Evolutionary conservation across 2,113 vertebrate species (phyloP), one percentile per base, ranked within the genome.

Genomic region (Dasyornis broadbenti): DNA sequence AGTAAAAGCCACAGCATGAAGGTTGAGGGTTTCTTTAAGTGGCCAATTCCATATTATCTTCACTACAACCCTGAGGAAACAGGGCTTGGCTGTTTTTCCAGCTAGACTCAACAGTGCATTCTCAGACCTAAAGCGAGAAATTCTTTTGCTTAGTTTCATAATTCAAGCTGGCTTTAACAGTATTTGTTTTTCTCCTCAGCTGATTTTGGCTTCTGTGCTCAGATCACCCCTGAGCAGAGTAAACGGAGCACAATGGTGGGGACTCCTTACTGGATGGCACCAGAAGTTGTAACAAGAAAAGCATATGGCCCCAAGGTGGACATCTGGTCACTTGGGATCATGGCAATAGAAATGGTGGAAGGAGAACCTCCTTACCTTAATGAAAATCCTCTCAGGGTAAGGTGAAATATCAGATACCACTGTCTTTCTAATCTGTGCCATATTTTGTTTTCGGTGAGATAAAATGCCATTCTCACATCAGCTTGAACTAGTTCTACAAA

Each of bases 321-420:
- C 94, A 99, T 99, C 95, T 99, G 99, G 99, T 99, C 99, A 50
- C 97, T 99, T 93, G 99, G 99, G 82, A 99, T 99, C 97, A 99
- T 99, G 99, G 99, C 99, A 71, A 99, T 99, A 95, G 99, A 99
- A 97, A 99, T 99, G 99, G 99, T 99, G 96, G 99, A 99, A 98
- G 99, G 99, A 97, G 99, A 99, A 95, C 99, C 99, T 9, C 99
- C 99, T 37, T 99, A 99, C 95, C 98, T 99, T 98, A 99, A 99
- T 64, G 99, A 99, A 98, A 99, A 99, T 97, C 99, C 99, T 94
- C 99, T 99, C 98, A 99, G 99, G 98, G 99, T 99, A 98, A 98
- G 96, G 97, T 95, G 69, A 77, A 73, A 65, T 63, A 59, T 14
- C 35, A 63, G 45, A 53, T 78, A 27, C n/a, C 16, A 2, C 28